Evolutionary conservation across 2,113 vertebrate species (phyloP).

Genomic region (Cryptomyrus ogoouensis): DNA sequence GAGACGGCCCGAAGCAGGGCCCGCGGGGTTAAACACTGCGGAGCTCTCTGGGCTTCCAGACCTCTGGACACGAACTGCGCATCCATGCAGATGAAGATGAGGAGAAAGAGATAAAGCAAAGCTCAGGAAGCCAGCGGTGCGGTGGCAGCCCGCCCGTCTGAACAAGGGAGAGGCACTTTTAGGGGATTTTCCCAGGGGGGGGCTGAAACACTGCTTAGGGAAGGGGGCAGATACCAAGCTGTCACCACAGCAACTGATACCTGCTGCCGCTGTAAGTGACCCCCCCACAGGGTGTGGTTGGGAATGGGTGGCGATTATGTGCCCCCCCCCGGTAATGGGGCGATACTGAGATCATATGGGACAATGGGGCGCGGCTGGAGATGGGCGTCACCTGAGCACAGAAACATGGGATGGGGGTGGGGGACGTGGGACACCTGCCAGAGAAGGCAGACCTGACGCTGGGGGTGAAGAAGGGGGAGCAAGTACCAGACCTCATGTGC

Average conservation of each 20-base stretch:
- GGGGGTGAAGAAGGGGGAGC: not conserved
- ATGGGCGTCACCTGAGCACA: constrained; percentile 32
- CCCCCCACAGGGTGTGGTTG: not conserved
- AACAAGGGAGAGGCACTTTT: constrained; percentile 11
- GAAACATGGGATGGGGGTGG: constrained; percentile 27
- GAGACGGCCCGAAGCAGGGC: not conserved
- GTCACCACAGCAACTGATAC: constrained; percentile 3
- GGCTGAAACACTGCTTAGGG: constrained; percentile 16
- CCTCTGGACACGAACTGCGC: not conserved
- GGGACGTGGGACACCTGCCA: not conserved
- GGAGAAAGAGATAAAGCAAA: not conserved
- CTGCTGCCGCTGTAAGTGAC: not conserved
- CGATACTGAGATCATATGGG: not conserved
- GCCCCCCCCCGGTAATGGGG: not conserved
- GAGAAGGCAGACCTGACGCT: not conserved
- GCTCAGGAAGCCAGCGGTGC: not conserved
- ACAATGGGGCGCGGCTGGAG: not conserved
- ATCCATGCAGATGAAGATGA: not conserved
- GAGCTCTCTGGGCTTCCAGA: not conserved
- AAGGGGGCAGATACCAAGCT: not conserved
- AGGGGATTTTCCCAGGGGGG: not conserved
- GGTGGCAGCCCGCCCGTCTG: not conserved
- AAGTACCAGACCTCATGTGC: constrained; percentile 33
- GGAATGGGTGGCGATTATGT: not conserved
- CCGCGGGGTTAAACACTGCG: not conserved